A percentile compares a stretch with the other conserved stretches of the same genome.
phyloP scores from a whole-genome alignment of 2,113 vertebrate species.

The Entelurus aequoreus region DNA sequence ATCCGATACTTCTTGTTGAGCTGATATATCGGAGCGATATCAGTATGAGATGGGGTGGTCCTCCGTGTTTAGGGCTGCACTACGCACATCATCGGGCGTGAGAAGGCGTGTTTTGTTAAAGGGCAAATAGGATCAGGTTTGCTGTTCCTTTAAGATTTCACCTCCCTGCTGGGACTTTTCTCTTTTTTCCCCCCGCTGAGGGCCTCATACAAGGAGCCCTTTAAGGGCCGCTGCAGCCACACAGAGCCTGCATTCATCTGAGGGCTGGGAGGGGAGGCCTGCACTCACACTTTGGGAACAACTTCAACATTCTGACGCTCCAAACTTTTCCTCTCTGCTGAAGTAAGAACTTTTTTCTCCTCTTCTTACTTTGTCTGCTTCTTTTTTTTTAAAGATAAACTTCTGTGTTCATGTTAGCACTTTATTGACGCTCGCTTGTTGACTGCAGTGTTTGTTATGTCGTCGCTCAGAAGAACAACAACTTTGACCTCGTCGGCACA shows the following conservation, averaged over 20 bases:
- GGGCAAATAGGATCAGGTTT: not conserved
- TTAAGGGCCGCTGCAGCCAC: conserved; percentile 69
- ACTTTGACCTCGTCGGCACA: too few species aligned
- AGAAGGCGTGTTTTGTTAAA: too few species aligned
- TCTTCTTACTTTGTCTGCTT: conserved; percentile 36
- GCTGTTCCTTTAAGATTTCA: conserved; percentile 70
- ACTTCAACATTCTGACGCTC: conserved; percentile 68
- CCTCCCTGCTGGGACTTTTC: conserved; percentile 36
- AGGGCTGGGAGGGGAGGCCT: conserved; percentile 59
- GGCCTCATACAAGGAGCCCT: conserved; percentile 72
- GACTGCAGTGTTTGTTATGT: not conserved
- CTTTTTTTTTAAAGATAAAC: too few species aligned
- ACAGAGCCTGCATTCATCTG: conserved; percentile 79
- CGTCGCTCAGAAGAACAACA: too few species aligned
- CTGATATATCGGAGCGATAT: too few species aligned
- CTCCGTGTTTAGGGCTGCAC: too few species aligned
- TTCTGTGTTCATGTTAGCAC: too few species aligned
- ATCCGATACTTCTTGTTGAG: too few species aligned
- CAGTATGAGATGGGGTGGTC: too few species aligned
- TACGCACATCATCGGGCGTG: too few species aligned
- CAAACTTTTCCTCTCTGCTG: conserved; percentile 60
- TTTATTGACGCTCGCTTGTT: not conserved
- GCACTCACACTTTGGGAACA: conserved; percentile 68
- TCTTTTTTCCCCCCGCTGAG: conserved; percentile 32
- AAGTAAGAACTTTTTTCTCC: conserved; percentile 70